Evolutionary conservation across 2,888 invertebrate species (phyloP).

Genomic region (Hemicrepidius hirtus): DNA sequence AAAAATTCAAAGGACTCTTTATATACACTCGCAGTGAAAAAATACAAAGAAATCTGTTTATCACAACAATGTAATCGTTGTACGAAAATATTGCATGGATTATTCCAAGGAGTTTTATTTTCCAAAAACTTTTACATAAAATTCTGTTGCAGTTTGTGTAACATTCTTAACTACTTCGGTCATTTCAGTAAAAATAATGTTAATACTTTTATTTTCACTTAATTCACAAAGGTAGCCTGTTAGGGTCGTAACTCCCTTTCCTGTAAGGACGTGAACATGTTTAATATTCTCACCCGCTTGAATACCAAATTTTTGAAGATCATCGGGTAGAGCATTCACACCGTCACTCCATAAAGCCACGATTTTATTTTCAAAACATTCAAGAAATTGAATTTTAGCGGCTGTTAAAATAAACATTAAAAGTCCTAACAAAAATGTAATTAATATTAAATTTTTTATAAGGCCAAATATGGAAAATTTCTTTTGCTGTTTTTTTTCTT

Average conservation of each 20-base stretch:
- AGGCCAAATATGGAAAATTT: slow-evolving; percentile 47
- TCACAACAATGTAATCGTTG: slow-evolving; percentile 18
- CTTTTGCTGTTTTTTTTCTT: slow-evolving; percentile 26
- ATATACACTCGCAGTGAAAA: slow-evolving; percentile 21
- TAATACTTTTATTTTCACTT: slow-evolving; percentile 44
- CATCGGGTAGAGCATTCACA: slow-evolving; percentile 56
- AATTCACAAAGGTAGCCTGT: slow-evolving; percentile 47
- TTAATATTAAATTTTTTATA: slow-evolving; percentile 44
- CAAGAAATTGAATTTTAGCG: slow-evolving; percentile 56
- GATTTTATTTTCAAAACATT: slow-evolving; percentile 57
- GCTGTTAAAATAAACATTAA: slow-evolving; percentile 61
- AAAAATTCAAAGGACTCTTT: not conserved
- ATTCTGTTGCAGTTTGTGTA: slow-evolving; percentile 39
- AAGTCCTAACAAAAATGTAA: slow-evolving; percentile 48
- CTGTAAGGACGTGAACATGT: slow-evolving; percentile 56
- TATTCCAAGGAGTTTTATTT: slow-evolving; percentile 7
- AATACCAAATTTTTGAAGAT: slow-evolving; percentile 54
- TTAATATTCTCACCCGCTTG: slow-evolving; percentile 54
- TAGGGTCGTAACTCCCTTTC: slow-evolving; percentile 51
- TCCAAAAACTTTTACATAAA: slow-evolving; percentile 49
- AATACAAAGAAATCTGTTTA: slow-evolving; percentile 13
- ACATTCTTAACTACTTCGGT: slow-evolving; percentile 43
- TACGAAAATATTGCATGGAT: not conserved
- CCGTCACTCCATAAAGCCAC: slow-evolving; percentile 53
- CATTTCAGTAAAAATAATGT: slow-evolving; percentile 42